Conservation (phyloP, 2,888 invertebrate genomes). For the Dicyrtomina minuta region DNA sequence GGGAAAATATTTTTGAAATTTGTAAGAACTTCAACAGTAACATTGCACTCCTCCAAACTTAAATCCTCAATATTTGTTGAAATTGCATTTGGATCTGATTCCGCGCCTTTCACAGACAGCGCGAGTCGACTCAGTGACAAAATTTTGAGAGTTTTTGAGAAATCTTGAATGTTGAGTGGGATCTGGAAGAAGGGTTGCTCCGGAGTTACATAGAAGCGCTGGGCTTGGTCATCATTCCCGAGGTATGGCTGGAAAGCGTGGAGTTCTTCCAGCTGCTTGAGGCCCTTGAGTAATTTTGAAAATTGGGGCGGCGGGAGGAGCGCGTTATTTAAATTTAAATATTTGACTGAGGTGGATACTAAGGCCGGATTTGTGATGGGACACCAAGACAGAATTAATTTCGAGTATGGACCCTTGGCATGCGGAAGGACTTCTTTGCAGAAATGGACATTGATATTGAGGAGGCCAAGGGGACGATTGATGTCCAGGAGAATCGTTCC, state of each 20-base stretch:
- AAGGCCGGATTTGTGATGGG: not conserved
- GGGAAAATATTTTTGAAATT: constrained; percentile 21
- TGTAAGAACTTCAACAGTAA: constrained; percentile 8
- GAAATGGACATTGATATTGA: constrained; percentile 27
- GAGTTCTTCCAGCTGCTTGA: constrained; percentile 21
- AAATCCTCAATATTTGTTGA: constrained; percentile 10
- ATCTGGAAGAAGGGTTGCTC: not conserved
- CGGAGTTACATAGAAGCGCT: too few relatives aligned
- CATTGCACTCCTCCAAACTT: constrained; percentile 22
- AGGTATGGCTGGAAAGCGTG: constrained; percentile 28
- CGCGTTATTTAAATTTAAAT: constrained; percentile 31
- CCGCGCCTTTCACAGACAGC: not conserved
- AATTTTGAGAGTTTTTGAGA: constrained; percentile 12
- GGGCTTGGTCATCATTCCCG: constrained; percentile 6
- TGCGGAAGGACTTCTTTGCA: constrained; percentile 19
- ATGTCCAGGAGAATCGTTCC: constrained; percentile 28
- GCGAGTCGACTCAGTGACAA: constrained; percentile 27
- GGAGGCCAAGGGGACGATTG: not conserved
- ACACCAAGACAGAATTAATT: constrained; percentile 20
- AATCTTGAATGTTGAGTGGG: constrained; percentile 7
- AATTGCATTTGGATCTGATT: not conserved
- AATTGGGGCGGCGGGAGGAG: constrained; percentile 13
- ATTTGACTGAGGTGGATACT: not conserved
- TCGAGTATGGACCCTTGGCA: not conserved
- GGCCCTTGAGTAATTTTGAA: constrained; percentile 3